Evolutionary conservation across 2,113 vertebrate species (phyloP), one percentile per base, ranked within the genome.

Genomic region (Stictonetta naevosa): DNA sequence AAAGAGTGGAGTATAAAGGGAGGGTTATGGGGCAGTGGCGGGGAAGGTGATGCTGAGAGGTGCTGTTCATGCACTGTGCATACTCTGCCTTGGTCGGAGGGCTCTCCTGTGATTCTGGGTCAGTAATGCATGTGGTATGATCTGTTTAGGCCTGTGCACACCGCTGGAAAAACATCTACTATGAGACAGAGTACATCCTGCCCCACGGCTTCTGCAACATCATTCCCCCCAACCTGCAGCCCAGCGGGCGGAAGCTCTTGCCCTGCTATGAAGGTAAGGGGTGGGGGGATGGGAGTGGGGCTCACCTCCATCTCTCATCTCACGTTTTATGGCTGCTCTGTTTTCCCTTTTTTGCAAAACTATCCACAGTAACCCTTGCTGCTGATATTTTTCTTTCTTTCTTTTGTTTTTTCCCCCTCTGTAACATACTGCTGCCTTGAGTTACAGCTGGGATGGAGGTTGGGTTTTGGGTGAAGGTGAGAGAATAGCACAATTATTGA

Each of bases 101-200:
- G 29, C 50, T 78, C 22, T 91, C 25, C 55, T 52, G 11, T 75
- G 88, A 9, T 75, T 78, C 26, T 56, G 48, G 28, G 31, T 71
- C n/a, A n/a, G 3, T 93, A 80, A 96, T 4, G 3, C 13, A 0
- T 64, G 9, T 91, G 87, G 2, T 75, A 2, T 95, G 80, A 78
- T 97, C 63, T 86, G 25, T 87, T 21, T 52, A 99, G 99, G 99
- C 99, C 25, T 99, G 99, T 33, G 99, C 99, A 1, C 99, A 99
- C 92, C 99, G 99, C 82, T 99, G 99, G 99, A 99, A 99, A 95
- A 99, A 99, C 72, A 98, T 99, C 84, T 99, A 98, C 97, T 99
- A 99, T 3, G 98, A 99, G 92, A 97, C 98, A 0, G 99, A 99
- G 78, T 98, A 99, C 62, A 99, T 99, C 90, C 97, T 99, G 72